A percentile compares a stretch with the other conserved stretches of the same genome.
Evolutionary conservation across 2,888 invertebrate genomes (phyloP).

Genomic region (Sturmia bella): DNA sequence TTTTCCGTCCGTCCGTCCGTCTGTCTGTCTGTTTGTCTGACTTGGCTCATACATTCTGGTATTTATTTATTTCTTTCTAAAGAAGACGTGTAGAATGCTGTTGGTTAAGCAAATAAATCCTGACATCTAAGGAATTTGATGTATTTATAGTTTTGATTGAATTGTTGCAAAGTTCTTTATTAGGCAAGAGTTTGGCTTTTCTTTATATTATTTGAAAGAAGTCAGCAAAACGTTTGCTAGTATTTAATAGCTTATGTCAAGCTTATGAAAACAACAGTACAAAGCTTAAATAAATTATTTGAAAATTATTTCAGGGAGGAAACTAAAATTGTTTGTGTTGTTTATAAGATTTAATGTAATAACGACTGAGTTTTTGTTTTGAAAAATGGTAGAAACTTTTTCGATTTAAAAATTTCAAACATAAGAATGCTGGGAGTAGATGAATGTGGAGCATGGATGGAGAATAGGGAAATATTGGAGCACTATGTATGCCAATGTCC

Average conservation of each 20-base stretch:
- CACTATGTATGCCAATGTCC: no score
- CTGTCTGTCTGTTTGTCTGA: constrained; percentile 17
- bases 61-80: not conserved
- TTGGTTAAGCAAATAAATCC: constrained; percentile 64
- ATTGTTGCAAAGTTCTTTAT: constrained; percentile 78
- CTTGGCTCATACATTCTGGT: not conserved
- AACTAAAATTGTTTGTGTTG: no score
- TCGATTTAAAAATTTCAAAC: no score
- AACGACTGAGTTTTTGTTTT: no score
- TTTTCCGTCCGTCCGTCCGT: constrained; percentile 32
- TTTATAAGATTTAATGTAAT: no score
- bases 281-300: not conserved
- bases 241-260: constrained; percentile 13
- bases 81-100: constrained; percentile 46
- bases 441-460: no score
- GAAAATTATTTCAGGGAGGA: not conserved
- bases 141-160: constrained; percentile 78
- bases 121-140: constrained; percentile 74
- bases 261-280: no score
- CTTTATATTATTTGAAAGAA: not conserved
- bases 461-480: no score
- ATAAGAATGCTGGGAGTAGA: no score
- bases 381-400: no score
- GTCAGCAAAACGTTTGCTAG: not conserved
- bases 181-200: constrained; percentile 47